Evolutionary conservation across 2,797 vertebrate genomes (phyloP).

Genomic region (Enoplosus armatus): DNA sequence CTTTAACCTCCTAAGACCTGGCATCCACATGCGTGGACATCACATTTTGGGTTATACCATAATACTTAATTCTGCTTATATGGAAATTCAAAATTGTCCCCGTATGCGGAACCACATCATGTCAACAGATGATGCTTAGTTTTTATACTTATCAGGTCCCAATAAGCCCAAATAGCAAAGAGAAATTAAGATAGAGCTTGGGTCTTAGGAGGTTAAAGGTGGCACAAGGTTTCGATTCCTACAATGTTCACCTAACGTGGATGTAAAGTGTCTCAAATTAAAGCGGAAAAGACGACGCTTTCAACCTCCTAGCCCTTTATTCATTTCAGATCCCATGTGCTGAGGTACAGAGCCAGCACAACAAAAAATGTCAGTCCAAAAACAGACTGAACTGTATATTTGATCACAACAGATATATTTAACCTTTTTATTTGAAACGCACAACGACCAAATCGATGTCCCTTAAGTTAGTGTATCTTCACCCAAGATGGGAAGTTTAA

Average conservation of each 20-base stretch:
- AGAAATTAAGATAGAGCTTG: too few species aligned
- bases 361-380: not conserved
- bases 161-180: too few species aligned
- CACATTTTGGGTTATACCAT: too few species aligned
- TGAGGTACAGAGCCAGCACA: not conserved
- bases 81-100: too few species aligned
- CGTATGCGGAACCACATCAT: too few species aligned
- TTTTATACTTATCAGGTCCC: too few species aligned
- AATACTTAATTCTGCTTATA: too few species aligned
- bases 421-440: not conserved
- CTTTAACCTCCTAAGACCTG: too few species aligned
- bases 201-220: too few species aligned
- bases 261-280: conserved; percentile 19
- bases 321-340: not conserved
- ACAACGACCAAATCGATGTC: not conserved
- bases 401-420: not conserved
- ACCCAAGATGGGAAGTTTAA: not conserved
- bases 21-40: too few species aligned
- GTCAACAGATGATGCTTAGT: too few species aligned
- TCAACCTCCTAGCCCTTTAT: not conserved
- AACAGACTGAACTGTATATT: not conserved
- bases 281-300: not conserved
- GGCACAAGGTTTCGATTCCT: conserved; percentile 9
- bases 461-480: not conserved
- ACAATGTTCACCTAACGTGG: not conserved